A percentile compares a stretch with the other conserved stretches of the same genome.
These are phyloP conservation scores for Lysandra coridon DNA, from an alignment of 2,888 invertebrate genomes.

Conservation along the genomic window DNA sequence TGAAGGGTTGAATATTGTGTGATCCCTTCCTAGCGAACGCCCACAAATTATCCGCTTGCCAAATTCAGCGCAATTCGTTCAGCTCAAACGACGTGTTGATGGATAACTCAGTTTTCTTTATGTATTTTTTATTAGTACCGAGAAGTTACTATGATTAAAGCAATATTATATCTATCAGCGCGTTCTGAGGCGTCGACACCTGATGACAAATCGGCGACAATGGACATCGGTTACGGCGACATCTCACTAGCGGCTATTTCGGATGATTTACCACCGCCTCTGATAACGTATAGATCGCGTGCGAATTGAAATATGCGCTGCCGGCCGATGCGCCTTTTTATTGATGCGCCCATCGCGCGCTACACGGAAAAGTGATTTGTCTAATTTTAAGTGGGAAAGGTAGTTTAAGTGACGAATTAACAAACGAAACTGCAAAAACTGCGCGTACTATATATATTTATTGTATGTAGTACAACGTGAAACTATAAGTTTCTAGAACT, in stretches of 20 bases:
- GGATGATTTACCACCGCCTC: constrained; percentile 21
- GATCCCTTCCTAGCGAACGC: neutral
- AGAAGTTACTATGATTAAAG: constrained; percentile 15
- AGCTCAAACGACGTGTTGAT: neutral
- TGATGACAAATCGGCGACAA: constrained; percentile 29
- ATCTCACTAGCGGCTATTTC: constrained; percentile 30
- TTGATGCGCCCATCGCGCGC: neutral
- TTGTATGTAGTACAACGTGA: neutral
- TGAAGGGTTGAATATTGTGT: neutral
- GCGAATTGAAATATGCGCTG: constrained; percentile 20
- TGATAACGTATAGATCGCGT: constrained; percentile 21
- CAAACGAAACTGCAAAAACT: neutral
- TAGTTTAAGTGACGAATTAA: neutral
- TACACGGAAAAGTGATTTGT: constrained; percentile 17
- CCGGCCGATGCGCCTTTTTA: neutral
- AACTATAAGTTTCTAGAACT: neutral
- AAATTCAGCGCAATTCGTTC: neutral
- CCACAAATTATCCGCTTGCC: neutral
- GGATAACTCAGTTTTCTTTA: neutral
- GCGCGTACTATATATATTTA: neutral
- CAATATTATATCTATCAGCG: constrained; percentile 23
- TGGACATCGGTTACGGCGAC: constrained; percentile 24
- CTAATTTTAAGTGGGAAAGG: neutral
- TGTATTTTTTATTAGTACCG: neutral
- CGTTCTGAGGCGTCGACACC: constrained; percentile 21